Evolutionary conservation across 2,113 vertebrate species (phyloP).

Genomic region (Gadus macrocephalus): DNA sequence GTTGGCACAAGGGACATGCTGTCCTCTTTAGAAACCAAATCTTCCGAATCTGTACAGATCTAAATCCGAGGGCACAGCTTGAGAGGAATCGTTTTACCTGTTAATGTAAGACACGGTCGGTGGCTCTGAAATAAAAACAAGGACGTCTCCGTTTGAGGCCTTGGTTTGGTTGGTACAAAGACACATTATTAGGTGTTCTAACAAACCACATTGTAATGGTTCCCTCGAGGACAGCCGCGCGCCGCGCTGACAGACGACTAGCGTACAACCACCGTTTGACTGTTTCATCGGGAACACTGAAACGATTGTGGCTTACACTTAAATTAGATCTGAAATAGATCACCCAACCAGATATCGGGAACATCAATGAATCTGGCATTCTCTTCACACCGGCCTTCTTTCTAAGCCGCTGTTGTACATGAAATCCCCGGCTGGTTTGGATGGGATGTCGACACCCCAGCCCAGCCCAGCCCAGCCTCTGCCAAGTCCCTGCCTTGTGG

Average conservation of each 20-base stretch:
- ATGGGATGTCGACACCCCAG: conserved; percentile 17
- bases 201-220: not conserved
- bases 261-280: conserved; percentile 10
- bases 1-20: too few relatives aligned
- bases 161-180: conserved; percentile 22
- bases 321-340: too few relatives aligned
- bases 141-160: conserved; percentile 8
- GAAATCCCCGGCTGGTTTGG: conserved; percentile 10
- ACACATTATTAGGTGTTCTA: conserved; percentile 13
- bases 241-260: conserved; percentile 8
- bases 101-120: not conserved
- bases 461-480: conserved; percentile 3
- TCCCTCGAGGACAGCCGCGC: not conserved
- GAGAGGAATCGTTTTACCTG: conserved; percentile 3
- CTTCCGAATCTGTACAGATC: too few relatives aligned
- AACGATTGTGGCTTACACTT: too few relatives aligned
- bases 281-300: not conserved
- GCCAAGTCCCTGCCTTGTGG: conserved; percentile 20
- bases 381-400: conserved; percentile 17
- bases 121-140: conserved; percentile 5
- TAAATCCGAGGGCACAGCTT: not conserved
- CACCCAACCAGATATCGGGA: too few relatives aligned
- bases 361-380: not conserved
- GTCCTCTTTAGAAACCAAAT: too few relatives aligned
- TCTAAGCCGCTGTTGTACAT: conserved; percentile 12